Conservation (phyloP, 2,888 invertebrate genomes). For the Phoenoteleia sp. region DNA sequence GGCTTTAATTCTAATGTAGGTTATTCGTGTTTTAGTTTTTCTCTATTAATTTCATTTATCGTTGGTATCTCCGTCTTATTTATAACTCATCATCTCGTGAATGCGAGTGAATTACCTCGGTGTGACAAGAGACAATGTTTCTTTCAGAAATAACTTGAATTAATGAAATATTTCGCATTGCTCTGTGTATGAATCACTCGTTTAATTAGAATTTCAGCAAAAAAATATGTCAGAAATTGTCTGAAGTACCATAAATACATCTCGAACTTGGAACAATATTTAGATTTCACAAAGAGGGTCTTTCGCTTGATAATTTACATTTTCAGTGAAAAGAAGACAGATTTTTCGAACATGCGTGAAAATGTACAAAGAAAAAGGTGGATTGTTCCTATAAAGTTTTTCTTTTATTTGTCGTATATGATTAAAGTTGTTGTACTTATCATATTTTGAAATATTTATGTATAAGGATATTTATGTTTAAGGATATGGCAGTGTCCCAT, state of each 20-base stretch:
- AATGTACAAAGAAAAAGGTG: too few species aligned
- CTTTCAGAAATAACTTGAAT: conserved; percentile 47
- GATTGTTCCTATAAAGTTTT: too few species aligned
- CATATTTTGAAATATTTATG: too few species aligned
- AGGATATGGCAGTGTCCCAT: too few species aligned
- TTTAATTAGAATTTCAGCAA: conserved; percentile 46
- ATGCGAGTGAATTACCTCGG: not conserved
- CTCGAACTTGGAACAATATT: conserved; percentile 19
- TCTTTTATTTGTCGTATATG: too few species aligned
- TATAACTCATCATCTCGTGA: conserved; percentile 49
- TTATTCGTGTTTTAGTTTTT: conserved; percentile 66
- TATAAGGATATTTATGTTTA: too few species aligned
- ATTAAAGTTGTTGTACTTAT: too few species aligned
- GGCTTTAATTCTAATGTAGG: conserved; percentile 69
- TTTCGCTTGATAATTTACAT: too few species aligned
- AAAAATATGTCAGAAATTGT: conserved; percentile 44
- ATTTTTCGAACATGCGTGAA: too few species aligned
- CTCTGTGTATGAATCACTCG: conserved; percentile 42
- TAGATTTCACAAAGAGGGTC: too few species aligned
- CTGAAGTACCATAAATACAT: conserved; percentile 16
- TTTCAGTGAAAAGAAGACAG: too few species aligned
- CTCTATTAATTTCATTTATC: conserved; percentile 67
- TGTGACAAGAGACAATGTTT: conserved; percentile 26
- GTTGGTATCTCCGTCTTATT: conserved; percentile 42
- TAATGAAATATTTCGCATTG: conserved; percentile 45